Percentiles rank a stretch among this genome's conserved stretches.
Evolutionary conservation across 2,113 vertebrate species (phyloP).

Genomic region (Mus pahari): DNA sequence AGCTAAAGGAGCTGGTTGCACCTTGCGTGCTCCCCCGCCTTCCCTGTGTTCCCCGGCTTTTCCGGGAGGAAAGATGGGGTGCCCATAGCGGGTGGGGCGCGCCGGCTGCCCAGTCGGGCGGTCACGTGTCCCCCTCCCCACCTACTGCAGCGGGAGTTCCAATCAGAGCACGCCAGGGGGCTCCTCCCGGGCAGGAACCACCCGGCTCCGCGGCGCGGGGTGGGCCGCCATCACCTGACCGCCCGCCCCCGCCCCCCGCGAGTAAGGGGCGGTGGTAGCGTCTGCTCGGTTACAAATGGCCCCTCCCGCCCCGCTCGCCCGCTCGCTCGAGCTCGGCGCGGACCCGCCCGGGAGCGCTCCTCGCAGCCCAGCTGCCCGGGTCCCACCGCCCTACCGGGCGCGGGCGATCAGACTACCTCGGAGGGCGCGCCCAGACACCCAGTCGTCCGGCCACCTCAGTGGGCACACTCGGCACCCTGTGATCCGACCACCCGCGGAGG

Average conservation of each 20-base stretch:
- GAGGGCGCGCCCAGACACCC: neutral
- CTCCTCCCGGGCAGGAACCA: slow-evolving; percentile 75
- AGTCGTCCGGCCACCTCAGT: neutral
- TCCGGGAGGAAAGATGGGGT: slow-evolving; percentile 75
- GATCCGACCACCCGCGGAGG: neutral
- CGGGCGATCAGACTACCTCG: neutral
- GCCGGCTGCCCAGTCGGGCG: slow-evolving; percentile 38
- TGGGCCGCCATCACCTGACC: slow-evolving; percentile 85
- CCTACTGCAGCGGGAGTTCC: slow-evolving; percentile 79
- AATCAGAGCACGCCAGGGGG: slow-evolving; percentile 81
- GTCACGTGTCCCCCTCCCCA: slow-evolving; percentile 80
- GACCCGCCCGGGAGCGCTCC: slow-evolving; percentile 79
- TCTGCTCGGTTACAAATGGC: slow-evolving; percentile 93
- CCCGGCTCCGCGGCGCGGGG: slow-evolving; percentile 82
- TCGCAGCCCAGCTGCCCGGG: neutral
- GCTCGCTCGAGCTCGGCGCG: slow-evolving; percentile 90
- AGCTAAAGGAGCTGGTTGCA: slow-evolving; percentile 3
- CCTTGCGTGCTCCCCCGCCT: slow-evolving; percentile 57
- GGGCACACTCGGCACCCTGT: neutral
- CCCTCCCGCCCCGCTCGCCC: slow-evolving; percentile 86
- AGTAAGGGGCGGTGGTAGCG: slow-evolving; percentile 90
- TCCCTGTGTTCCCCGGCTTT: slow-evolving; percentile 77
- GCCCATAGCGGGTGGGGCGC: slow-evolving; percentile 66
- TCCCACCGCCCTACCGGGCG: neutral
- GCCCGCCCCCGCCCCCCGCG: slow-evolving; percentile 82